These are phyloP conservation scores for Lithophane socia DNA, from an alignment of 2,888 invertebrate genomes.

Conservation along the genomic window DNA sequence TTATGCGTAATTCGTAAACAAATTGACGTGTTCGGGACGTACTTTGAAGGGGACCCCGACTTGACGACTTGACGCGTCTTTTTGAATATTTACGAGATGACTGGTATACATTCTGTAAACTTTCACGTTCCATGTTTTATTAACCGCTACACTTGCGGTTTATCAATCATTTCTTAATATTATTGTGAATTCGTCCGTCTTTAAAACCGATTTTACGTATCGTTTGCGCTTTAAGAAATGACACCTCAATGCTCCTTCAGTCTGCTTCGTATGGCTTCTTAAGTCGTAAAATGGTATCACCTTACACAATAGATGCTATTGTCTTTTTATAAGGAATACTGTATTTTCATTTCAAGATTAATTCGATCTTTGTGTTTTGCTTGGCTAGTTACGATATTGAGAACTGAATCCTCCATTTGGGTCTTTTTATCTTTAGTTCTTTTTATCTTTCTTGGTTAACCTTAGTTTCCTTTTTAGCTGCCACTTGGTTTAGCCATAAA, in stretches of 20 bases:
- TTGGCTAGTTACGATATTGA: constrained; percentile 45
- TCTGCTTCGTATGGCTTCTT: constrained; percentile 86
- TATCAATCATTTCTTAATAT: constrained; percentile 57
- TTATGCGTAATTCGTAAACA: constrained; percentile 90
- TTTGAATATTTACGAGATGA: constrained; percentile 77
- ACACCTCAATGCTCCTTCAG: constrained; percentile 84
- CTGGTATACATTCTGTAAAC: constrained; percentile 73
- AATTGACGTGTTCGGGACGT: constrained; percentile 88
- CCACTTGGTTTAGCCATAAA: constrained; percentile 48
- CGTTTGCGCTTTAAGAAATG: constrained; percentile 82
- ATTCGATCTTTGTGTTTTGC: constrained; percentile 71
- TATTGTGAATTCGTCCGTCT: constrained; percentile 71
- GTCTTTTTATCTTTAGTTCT: constrained; percentile 5
- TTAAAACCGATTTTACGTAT: constrained; percentile 76
- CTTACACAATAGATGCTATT: constrained; percentile 88
- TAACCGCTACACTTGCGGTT: constrained; percentile 45
- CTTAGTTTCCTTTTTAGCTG: constrained; percentile 23
- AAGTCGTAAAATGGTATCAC: constrained; percentile 88
- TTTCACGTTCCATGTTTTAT: constrained; percentile 69
- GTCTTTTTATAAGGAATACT: constrained; percentile 81
- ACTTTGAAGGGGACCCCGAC: constrained; percentile 83
- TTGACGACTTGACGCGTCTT: constrained; percentile 87
- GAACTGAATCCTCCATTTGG: constrained; percentile 8
- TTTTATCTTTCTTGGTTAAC: constrained; percentile 2
- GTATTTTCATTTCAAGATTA: constrained; percentile 74